Percentiles rank a stretch among this genome's conserved stretches.
These are phyloP conservation scores for Microctenopoma stevenorrisi DNA, from an alignment of 2,797 vertebrate species.

Conservation along the genomic window DNA sequence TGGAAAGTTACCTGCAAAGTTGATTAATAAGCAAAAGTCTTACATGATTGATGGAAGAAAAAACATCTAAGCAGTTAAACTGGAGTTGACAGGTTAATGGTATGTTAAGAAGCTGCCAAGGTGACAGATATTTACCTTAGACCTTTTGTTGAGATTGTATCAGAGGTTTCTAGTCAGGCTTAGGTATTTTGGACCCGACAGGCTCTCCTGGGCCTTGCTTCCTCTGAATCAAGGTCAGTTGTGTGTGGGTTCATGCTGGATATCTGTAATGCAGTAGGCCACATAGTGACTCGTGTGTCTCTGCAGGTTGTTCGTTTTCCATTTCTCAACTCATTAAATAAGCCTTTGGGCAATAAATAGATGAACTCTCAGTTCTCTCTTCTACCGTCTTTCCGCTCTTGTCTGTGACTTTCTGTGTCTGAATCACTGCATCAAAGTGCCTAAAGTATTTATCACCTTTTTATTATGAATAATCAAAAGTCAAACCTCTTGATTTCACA, in stretches of 20 bases:
- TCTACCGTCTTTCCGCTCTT: background rate
- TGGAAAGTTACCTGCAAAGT: no score
- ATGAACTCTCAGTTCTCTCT: constrained; percentile 22
- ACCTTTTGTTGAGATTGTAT: background rate
- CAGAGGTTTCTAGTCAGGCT: background rate
- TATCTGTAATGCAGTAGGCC: constrained; percentile 27
- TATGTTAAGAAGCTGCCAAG: no score
- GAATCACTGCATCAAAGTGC: background rate
- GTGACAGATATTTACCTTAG: no score
- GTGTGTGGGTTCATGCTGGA: constrained; percentile 4
- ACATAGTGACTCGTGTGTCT: constrained; percentile 27
- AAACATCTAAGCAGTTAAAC: background rate
- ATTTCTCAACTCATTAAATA: constrained; percentile 41
- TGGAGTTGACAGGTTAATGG: background rate
- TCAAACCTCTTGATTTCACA: background rate
- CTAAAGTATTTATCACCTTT: background rate
- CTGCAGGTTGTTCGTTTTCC: constrained; percentile 49
- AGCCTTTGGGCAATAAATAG: constrained; percentile 46
- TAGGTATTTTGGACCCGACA: background rate
- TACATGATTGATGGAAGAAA: background rate
- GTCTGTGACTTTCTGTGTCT: background rate
- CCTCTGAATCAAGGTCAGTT: constrained; percentile 35
- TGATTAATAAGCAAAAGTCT: background rate
- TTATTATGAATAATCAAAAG: background rate
- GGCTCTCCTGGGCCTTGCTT: constrained; percentile 6